These are phyloP conservation scores for Girardinichthys multiradiatus DNA, from an alignment of 2,113 vertebrate species.

Conservation along the genomic window DNA sequence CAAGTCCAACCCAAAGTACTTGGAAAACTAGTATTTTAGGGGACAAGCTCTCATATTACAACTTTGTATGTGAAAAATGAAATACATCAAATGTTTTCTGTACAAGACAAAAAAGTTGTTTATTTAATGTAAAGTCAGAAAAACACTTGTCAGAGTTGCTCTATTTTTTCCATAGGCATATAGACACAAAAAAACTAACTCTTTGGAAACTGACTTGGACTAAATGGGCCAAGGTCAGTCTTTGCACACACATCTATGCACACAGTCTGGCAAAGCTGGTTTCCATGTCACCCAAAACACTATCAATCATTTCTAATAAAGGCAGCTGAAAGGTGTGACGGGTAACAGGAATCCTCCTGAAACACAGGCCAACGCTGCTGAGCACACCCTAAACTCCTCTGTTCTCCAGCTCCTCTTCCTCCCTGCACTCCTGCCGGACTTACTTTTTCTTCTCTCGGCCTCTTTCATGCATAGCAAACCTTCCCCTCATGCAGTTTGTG, in stretches of 20 bases:
- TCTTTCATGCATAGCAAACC: conserved; percentile 6
- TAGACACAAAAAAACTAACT: neutral
- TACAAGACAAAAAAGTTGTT: neutral
- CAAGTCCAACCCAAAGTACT: neutral
- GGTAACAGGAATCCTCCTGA: conserved; percentile 68
- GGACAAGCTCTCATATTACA: neutral
- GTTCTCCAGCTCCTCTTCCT: conserved; percentile 47
- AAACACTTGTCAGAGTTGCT: neutral
- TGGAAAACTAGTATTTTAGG: neutral
- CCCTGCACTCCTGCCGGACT: conserved; percentile 65
- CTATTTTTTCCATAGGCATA: no score
- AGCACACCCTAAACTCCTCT: conserved; percentile 41
- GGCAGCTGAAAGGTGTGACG: conserved; percentile 50
- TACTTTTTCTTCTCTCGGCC: conserved; percentile 10
- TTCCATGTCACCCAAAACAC: conserved; percentile 44
- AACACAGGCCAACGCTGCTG: conserved; percentile 44
- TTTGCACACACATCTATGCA: neutral
- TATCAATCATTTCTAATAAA: conserved; percentile 64
- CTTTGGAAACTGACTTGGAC: conserved; percentile 17
- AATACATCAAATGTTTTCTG: neutral
- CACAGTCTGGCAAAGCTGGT: conserved; percentile 14
- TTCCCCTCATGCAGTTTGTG: conserved; percentile 26
- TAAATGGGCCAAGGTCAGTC: conserved; percentile 48
- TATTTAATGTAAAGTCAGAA: neutral
- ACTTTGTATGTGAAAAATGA: neutral